Evolutionary conservation across 2,113 vertebrate species (phyloP).

Genomic region (Corynorhinus townsendii): DNA sequence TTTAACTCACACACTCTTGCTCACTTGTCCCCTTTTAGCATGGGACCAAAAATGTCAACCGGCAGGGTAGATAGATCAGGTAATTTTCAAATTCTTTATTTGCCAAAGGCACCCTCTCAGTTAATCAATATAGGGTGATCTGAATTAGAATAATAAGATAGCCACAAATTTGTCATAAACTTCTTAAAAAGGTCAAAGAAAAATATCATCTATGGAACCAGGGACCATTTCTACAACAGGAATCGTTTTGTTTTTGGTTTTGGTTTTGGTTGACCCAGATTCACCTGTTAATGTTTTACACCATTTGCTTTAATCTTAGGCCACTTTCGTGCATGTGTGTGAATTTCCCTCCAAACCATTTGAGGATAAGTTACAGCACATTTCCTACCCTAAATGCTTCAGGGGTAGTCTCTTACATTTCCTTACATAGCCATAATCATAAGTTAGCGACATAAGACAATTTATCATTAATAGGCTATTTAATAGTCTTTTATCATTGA

Average conservation of each 20-base stretch:
- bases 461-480: background rate
- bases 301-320: background rate
- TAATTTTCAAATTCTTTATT: background rate
- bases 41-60: background rate
- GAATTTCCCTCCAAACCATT: background rate
- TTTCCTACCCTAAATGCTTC: background rate
- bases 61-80: background rate
- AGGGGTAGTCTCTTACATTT: background rate
- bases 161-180: background rate
- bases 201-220: background rate
- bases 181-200: background rate
- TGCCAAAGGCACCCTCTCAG: background rate
- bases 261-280: background rate
- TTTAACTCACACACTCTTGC: background rate
- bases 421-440: background rate
- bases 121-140: background rate
- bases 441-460: background rate
- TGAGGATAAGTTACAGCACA: background rate
- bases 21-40: background rate
- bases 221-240: background rate
- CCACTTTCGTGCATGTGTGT: background rate
- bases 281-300: background rate
- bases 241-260: background rate
- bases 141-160: background rate
- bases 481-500: background rate